Evolutionary conservation across 2,113 vertebrate species (phyloP).

Genomic region (Hypocryptadius cinnamomeus): DNA sequence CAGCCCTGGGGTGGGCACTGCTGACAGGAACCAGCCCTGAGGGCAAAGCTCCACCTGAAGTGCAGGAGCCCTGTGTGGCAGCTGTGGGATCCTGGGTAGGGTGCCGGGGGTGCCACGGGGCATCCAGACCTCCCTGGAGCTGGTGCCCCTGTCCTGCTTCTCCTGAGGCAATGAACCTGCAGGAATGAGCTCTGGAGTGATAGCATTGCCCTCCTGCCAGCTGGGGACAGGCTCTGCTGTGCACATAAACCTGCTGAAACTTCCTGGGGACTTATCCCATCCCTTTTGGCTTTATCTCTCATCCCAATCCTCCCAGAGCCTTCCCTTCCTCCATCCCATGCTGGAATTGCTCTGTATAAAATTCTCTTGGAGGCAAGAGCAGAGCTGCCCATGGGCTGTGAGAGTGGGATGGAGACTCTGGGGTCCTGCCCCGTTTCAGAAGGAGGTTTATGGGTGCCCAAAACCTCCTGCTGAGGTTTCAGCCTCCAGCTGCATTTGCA

Average conservation of each 20-base stretch:
- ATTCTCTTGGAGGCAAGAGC: not conserved
- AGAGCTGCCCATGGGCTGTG: not conserved
- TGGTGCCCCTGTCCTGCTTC: not conserved
- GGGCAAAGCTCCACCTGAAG: not conserved
- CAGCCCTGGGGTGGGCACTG: not conserved
- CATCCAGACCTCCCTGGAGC: not conserved
- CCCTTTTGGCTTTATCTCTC: not conserved
- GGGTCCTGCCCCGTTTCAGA: not conserved
- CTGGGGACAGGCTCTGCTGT: not conserved
- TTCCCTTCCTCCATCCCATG: not conserved
- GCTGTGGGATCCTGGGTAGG: rapidly evolving
- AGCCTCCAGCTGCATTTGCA: not conserved
- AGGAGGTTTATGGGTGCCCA: not conserved
- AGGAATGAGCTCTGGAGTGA: not conserved
- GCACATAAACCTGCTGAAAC: not conserved
- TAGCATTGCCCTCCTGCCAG: not conserved
- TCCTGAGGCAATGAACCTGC: not conserved
- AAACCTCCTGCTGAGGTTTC: not conserved
- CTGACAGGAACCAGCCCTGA: not conserved
- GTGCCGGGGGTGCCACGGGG: not conserved
- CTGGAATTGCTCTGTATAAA: not conserved
- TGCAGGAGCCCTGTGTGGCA: not conserved
- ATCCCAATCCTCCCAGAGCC: not conserved
- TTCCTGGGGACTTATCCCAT: not conserved
- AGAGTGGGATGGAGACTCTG: not conserved